phyloP scores from a whole-genome alignment of 2,888 invertebrate genomes.

The Ischnus inquisitorius region DNA sequence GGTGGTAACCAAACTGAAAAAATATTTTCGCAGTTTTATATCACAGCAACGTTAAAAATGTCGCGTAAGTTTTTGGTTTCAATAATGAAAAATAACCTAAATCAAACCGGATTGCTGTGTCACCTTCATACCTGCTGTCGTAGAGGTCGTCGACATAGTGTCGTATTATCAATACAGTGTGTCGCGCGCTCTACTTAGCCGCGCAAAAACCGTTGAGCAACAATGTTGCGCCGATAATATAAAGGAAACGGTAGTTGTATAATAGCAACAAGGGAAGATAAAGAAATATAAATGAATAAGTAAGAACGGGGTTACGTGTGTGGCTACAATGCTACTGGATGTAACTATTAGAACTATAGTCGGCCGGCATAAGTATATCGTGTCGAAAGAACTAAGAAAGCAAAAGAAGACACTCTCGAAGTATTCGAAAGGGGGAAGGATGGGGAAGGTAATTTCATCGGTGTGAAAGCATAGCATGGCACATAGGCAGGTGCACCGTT shows the following conservation, averaged over 20 bases:
- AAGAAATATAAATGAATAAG: not conserved
- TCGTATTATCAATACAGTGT: too few species aligned
- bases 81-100: too few species aligned
- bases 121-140: too few species aligned
- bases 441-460: constrained; percentile 23
- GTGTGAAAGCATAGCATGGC: constrained; percentile 26
- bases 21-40: too few species aligned
- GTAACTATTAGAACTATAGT: too few species aligned
- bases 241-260: not conserved
- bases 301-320: constrained; percentile 1
- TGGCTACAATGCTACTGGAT: not conserved
- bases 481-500: constrained; percentile 60
- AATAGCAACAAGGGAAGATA: not conserved
- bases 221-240: constrained; percentile 6
- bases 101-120: too few species aligned
- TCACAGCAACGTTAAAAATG: too few species aligned
- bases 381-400: not conserved
- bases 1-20: too few species aligned
- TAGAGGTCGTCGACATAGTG: too few species aligned
- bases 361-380: too few species aligned
- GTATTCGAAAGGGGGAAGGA: not conserved
- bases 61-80: too few species aligned
- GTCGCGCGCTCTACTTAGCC: too few species aligned
- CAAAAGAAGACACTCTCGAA: constrained; percentile 8
- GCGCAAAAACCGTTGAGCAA: constrained; percentile 2